Evolutionary conservation across 2,888 invertebrate species (phyloP).

Genomic region (Venustoraphidia nigricollis): DNA sequence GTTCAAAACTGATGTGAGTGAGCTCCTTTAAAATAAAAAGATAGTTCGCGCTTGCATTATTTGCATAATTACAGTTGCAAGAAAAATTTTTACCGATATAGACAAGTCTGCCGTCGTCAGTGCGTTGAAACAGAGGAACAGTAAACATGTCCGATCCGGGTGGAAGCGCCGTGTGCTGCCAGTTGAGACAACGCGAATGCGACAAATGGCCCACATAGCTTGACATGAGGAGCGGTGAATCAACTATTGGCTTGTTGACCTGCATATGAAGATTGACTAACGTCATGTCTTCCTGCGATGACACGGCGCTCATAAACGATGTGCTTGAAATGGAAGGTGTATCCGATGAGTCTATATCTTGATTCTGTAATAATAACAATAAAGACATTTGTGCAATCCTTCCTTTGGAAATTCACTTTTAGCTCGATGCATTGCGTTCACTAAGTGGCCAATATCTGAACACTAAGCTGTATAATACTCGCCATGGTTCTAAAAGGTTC

Average conservation of each 20-base stretch:
- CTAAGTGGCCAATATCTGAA: too few relatives aligned
- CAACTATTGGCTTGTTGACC: conserved; percentile 78
- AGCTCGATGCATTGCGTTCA: too few relatives aligned
- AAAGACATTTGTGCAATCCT: too few relatives aligned
- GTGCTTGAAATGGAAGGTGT: conserved; percentile 69
- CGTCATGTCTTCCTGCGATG: conserved; percentile 84
- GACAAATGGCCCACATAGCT: conserved; percentile 87
- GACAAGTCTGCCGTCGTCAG: conserved; percentile 57
- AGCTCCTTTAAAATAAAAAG: too few relatives aligned
- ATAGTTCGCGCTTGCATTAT: too few relatives aligned
- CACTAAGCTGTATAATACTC: too few relatives aligned
- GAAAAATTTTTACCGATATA: conserved; percentile 46
- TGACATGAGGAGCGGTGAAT: conserved; percentile 87
- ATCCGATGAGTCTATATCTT: conserved; percentile 43
- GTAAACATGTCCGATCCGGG: conserved; percentile 63
- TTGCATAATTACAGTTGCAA: too few relatives aligned
- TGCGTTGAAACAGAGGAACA: conserved; percentile 61
- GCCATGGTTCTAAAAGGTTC: too few relatives aligned
- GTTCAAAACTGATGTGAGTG: too few relatives aligned
- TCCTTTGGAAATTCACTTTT: too few relatives aligned
- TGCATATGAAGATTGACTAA: conserved; percentile 89
- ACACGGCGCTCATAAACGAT: conserved; percentile 79
- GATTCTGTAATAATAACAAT: conserved; percentile 1
- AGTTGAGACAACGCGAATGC: conserved; percentile 59
- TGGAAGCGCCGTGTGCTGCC: conserved; percentile 47